phyloP scores from a whole-genome alignment of 2,113 vertebrate species.

The Nannospalax galili region DNA sequence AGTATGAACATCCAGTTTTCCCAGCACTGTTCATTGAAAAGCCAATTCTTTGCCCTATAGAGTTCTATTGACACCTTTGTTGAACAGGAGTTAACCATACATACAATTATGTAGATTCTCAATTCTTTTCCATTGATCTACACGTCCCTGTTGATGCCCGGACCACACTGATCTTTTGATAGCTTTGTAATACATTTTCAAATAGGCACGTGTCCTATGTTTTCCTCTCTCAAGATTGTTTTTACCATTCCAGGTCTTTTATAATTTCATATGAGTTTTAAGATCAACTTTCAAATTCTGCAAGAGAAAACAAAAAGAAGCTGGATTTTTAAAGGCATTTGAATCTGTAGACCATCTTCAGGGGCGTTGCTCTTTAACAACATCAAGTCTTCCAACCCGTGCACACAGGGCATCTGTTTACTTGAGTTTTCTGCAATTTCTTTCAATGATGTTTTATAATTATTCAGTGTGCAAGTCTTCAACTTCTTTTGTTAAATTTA shows the following conservation, averaged over 20 bases:
- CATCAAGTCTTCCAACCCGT: neutral
- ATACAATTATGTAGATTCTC: neutral
- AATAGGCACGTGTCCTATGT: neutral
- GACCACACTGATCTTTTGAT: neutral
- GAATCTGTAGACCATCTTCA: neutral
- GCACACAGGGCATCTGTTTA: neutral
- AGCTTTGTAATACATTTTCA: neutral
- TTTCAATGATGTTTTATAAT: conserved; percentile 14
- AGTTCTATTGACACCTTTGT: neutral
- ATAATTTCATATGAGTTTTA: neutral
- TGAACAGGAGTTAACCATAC: neutral
- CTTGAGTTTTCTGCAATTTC: neutral
- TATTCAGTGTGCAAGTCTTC: neutral
- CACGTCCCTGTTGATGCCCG: neutral
- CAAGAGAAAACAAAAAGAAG: neutral
- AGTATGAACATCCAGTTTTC: neutral
- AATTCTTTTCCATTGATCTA: neutral
- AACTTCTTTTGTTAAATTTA: conserved; percentile 35
- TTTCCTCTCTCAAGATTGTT: neutral
- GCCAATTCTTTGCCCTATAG: neutral
- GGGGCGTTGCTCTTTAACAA: neutral
- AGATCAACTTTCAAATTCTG: neutral
- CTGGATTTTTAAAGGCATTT: neutral
- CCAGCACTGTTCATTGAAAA: neutral
- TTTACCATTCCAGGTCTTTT: neutral